phyloP scores from a whole-genome alignment of 2,888 invertebrate genomes.

The Agonopterix alstromeriana region DNA sequence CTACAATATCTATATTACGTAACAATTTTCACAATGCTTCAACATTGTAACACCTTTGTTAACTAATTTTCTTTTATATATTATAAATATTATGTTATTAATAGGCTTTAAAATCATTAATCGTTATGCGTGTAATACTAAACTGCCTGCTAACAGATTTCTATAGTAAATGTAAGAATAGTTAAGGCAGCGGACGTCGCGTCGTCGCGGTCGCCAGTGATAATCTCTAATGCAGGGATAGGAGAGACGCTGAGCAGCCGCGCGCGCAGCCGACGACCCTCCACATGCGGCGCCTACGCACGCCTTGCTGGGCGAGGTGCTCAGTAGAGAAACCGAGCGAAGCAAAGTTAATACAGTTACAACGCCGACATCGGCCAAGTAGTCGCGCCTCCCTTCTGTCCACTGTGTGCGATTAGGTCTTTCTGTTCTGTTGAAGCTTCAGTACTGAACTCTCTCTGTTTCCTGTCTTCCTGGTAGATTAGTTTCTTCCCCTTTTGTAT shows the following conservation, averaged over 20 bases:
- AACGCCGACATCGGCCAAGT: slow-evolving; percentile 71
- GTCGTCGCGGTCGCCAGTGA: slow-evolving; percentile 55
- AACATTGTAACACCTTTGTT: no score
- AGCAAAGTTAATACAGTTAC: slow-evolving; percentile 78
- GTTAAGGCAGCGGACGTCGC: slow-evolving; percentile 25
- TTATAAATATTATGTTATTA: no score
- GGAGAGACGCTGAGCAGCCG: slow-evolving; percentile 61
- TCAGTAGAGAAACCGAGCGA: slow-evolving; percentile 80
- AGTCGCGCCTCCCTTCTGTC: slow-evolving; percentile 74
- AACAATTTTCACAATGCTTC: no score
- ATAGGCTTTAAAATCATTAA: no score
- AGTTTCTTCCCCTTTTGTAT: slow-evolving; percentile 34
- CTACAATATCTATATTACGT: no score
- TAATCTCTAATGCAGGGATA: slow-evolving; percentile 76
- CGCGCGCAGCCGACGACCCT: slow-evolving; percentile 67
- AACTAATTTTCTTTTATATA: no score
- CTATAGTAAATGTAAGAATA: not conserved
- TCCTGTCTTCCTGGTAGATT: slow-evolving; percentile 62
- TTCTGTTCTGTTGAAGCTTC: slow-evolving; percentile 71
- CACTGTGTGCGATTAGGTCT: slow-evolving; percentile 72
- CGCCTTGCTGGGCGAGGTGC: slow-evolving; percentile 89
- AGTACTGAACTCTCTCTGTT: slow-evolving; percentile 39
- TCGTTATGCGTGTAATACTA: no score
- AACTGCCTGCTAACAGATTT: not conserved
- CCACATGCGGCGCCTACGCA: slow-evolving; percentile 86